These are phyloP conservation scores for Trisateles emortualis DNA, from an alignment of 2,888 invertebrate species.

Conservation along the genomic window DNA sequence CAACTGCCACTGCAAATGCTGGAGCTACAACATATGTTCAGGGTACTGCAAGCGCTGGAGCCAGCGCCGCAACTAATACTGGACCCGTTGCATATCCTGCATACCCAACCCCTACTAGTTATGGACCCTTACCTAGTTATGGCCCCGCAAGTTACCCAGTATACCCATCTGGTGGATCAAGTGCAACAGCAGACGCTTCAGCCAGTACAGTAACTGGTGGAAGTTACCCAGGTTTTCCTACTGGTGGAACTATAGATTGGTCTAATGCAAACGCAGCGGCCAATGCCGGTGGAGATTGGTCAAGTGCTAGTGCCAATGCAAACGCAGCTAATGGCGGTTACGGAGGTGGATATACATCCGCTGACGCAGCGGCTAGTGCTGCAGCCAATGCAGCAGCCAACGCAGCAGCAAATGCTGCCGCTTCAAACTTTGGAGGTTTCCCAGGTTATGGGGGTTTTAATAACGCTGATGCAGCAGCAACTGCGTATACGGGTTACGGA, in stretches of 20 bases:
- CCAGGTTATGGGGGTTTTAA: conserved; percentile 5
- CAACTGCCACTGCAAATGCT: conserved; percentile 20
- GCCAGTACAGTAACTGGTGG: conserved; percentile 6
- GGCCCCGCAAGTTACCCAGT: not conserved
- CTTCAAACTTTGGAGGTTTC: not conserved
- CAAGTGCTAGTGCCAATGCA: not conserved
- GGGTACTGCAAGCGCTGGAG: conserved; percentile 12
- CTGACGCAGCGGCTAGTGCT: conserved; percentile 3
- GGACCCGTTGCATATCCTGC: not conserved
- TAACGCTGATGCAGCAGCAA: conserved; percentile 12
- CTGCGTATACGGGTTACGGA: conserved; percentile 11
- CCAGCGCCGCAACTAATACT: conserved; percentile 1
- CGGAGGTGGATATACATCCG: not conserved
- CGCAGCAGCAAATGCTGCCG: conserved; percentile 1
- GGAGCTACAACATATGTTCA: conserved; percentile 9
- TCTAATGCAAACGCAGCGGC: not conserved
- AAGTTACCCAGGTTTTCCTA: not conserved
- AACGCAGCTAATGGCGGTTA: not conserved
- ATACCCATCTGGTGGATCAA: not conserved
- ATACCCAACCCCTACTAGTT: not conserved
- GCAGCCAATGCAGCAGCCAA: conserved; percentile 10
- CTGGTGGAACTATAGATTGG: not conserved
- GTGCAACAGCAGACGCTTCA: conserved; percentile 8
- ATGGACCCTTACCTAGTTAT: not conserved
- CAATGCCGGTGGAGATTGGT: not conserved